phyloP scores from a whole-genome alignment of 1,140 invertebrate species.

The Fopius arisanus region DNA sequence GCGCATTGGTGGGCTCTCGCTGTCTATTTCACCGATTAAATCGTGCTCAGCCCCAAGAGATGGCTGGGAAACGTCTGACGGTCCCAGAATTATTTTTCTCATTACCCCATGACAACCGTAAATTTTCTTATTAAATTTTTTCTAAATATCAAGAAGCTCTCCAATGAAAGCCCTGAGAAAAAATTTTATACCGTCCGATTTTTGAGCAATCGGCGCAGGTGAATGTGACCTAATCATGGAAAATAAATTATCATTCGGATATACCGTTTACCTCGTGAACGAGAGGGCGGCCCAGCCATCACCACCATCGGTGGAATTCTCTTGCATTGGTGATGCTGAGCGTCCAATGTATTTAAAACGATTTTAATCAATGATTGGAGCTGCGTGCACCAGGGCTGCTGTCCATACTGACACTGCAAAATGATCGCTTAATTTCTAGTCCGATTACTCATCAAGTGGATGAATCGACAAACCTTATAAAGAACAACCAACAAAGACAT shows the following conservation, averaged over 20 bases:
- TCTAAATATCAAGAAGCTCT: too few relatives aligned
- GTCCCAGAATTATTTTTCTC: too few relatives aligned
- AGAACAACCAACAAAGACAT: constrained; percentile 92
- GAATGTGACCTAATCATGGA: too few relatives aligned
- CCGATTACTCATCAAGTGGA: constrained; percentile 26
- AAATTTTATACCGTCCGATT: too few relatives aligned
- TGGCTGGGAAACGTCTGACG: constrained; percentile 76
- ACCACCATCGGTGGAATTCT: constrained; percentile 80
- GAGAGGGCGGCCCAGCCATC: constrained; percentile 71
- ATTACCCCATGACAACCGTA: too few relatives aligned
- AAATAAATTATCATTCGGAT: too few relatives aligned
- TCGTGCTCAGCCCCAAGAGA: constrained; percentile 76
- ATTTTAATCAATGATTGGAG: constrained; percentile 86
- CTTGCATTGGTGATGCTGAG: constrained; percentile 88
- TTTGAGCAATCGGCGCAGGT: background rate
- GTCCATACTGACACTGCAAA: constrained; percentile 88
- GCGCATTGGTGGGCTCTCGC: constrained; percentile 58
- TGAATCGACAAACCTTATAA: constrained; percentile 83
- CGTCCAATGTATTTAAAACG: constrained; percentile 92
- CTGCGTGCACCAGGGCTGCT: constrained; percentile 79
- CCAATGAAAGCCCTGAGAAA: too few relatives aligned
- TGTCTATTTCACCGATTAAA: constrained; percentile 62
- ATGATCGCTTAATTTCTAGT: too few relatives aligned
- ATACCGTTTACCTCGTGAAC: constrained; percentile 81
- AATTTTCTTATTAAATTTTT: too few relatives aligned